These are phyloP conservation scores for Erannis defoliaria DNA, from an alignment of 2,888 invertebrate genomes.

Conservation along the genomic window DNA sequence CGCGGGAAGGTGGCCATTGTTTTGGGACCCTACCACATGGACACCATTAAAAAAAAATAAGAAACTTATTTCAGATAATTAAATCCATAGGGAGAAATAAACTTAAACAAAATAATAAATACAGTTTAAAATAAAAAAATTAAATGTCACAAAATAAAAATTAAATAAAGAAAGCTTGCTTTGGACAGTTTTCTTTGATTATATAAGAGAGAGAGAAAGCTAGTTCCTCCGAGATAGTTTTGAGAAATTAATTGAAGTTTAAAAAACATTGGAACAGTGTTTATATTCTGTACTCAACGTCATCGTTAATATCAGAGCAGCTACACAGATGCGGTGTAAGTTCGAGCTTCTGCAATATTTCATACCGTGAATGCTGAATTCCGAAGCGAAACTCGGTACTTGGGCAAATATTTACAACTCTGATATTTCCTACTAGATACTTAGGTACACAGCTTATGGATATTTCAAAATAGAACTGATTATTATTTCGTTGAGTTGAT, in stretches of 20 bases:
- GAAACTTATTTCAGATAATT: too few relatives aligned
- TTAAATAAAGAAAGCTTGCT: too few relatives aligned
- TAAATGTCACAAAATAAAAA: too few relatives aligned
- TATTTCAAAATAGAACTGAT: background rate
- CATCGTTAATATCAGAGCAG: conserved; percentile 31
- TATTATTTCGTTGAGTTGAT: background rate
- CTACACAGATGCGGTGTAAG: conserved; percentile 34
- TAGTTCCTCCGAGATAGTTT: too few relatives aligned
- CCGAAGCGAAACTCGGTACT: conserved; percentile 7
- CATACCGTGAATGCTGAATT: conserved; percentile 27
- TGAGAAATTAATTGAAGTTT: background rate
- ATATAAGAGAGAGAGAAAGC: too few relatives aligned
- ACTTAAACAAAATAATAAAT: too few relatives aligned
- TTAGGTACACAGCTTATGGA: background rate
- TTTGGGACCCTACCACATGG: too few relatives aligned
- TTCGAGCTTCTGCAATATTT: conserved; percentile 33
- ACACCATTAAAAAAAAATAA: too few relatives aligned
- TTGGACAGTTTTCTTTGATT: too few relatives aligned
- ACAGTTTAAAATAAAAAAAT: too few relatives aligned
- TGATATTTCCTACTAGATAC: conserved; percentile 11
- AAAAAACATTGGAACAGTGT: conserved; percentile 3
- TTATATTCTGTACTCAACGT: conserved; percentile 9
- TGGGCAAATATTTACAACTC: conserved; percentile 25
- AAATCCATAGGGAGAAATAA: too few relatives aligned
- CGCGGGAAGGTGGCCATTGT: too few relatives aligned